Evolutionary conservation across 1,140 invertebrate genomes (phyloP).

Genomic region (Macrobrachium rosenbergii): DNA sequence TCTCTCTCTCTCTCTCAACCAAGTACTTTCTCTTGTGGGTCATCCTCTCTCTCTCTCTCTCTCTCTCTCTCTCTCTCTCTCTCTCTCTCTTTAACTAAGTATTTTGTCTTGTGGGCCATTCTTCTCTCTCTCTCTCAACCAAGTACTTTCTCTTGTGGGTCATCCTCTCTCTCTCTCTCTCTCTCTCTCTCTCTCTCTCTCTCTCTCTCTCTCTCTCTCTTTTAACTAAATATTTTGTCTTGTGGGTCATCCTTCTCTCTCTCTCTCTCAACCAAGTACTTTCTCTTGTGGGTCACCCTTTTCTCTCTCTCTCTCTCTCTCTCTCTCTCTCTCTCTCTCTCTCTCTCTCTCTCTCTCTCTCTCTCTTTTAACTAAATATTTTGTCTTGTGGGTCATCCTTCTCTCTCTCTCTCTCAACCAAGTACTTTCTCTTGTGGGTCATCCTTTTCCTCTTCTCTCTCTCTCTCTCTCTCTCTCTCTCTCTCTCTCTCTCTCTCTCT

Average conservation of each 20-base stretch:
- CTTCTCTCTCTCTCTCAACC: background rate
- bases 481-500: conserved; percentile 14
- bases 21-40: background rate
- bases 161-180: background rate
- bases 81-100: conserved; percentile 29
- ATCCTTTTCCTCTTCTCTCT: background rate
- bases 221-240: background rate
- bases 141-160: background rate
- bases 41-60: background rate
- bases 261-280: background rate
- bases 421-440: background rate
- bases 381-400: background rate
- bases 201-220: background rate
- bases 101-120: too few relatives aligned
- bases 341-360: background rate
- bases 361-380: background rate
- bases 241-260: background rate
- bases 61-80: background rate
- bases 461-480: background rate
- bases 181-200: background rate
- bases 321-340: background rate
- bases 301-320: background rate
- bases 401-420: too few relatives aligned
- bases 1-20: background rate
- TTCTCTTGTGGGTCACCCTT: too few relatives aligned